Evolutionary conservation across 1,140 invertebrate genomes (phyloP), one percentile per base, ranked within the genome.

Genomic region (Calephelis nemesis): DNA sequence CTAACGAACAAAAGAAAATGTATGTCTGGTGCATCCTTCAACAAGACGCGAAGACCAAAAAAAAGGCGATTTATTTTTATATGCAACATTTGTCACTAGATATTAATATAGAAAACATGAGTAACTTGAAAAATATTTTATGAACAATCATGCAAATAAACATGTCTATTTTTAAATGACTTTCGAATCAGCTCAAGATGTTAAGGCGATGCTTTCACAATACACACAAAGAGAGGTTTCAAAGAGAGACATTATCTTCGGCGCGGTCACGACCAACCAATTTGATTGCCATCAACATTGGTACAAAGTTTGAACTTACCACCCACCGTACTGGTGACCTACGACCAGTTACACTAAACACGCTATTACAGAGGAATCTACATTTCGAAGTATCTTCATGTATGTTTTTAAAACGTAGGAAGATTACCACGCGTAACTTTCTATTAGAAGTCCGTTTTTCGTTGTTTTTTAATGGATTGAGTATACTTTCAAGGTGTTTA

Each of bases 201-300:
- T 63, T 11, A 64, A 47, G 48, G 19, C 45, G 45, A 50, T 65
- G 47, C n/a, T 49, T 50, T 65, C 49, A 65, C 15, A 62, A 39
- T 42, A 62, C 12, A 11, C 30, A 12, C 65, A 62, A 70, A 39
- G 50, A 49, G 49, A 52, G 15, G 13, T 76, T 70, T 74, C 78
- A 83, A 79, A 88, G 77, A 86, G 78, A 88, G 83, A 88, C 84
- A 85, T 87, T 86, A 87, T 75, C 68, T 73, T 65, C 64, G 75
- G 68, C 75, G 68, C 13, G 77, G 83, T 89, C 87, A 89, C 87
- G 87, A 89, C 65, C 76, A 13, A 58, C 73, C 85, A 82, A 88
- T 88, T 87, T 84, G 82, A 86, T 82, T 72, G 74, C 81, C 79
- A 85, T 87, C 85, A 73, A 83, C 84, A 78, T 72, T 60, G 63